Evolutionary conservation across 2,888 invertebrate species (phyloP), one percentile per base, ranked within the genome.

Genomic region (Chrysolina haemoptera): DNA sequence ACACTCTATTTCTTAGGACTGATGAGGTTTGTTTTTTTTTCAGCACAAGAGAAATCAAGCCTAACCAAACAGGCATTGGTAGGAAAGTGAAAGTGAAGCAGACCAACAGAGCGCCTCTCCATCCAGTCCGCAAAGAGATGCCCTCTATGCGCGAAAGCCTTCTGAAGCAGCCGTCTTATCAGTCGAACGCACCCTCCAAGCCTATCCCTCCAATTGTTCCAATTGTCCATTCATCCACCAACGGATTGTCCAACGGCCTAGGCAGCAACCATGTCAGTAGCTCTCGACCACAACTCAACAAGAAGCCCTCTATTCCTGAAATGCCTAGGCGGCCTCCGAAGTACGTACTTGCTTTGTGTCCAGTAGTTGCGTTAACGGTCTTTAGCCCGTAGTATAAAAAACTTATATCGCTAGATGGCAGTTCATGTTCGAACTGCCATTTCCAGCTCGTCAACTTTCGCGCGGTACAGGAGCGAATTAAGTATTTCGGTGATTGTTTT

Each of bases 21-120:
- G 59, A 50, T 35, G 35, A n/a, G 8, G 48, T 22, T 67, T 16
- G 10, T 63, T 46, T 77, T 81, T n/a, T 78, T 83, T 82, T 68
- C 90, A 96, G 97, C 90, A 96, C 97, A 85, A 94, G 96, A 88
- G 97, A 96, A 88, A 97, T 98, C 87, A 97, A 97, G 89, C 94
- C 95, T 82, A 96, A 95, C 89, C 95, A 95, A 87, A 94, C 94
- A 84, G 95, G 96, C 88, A 95, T 97, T 85, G 96, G 96, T 74
- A 92, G 95, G 81, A 95, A 95, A 87, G 94, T 96, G 81, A 96
- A 96, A 88, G 91, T 94, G 87, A 95, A 93, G 89, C 89, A 89
- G 80, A 12, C 67, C 12, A 80, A 59, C 71, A 77, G 81, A 12
- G 67, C 79, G 20, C 73, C 80, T 40, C 74, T 81, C 35, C 78